Conservation (phyloP, 2,888 invertebrate species). For the Cephus nigrinus region DNA sequence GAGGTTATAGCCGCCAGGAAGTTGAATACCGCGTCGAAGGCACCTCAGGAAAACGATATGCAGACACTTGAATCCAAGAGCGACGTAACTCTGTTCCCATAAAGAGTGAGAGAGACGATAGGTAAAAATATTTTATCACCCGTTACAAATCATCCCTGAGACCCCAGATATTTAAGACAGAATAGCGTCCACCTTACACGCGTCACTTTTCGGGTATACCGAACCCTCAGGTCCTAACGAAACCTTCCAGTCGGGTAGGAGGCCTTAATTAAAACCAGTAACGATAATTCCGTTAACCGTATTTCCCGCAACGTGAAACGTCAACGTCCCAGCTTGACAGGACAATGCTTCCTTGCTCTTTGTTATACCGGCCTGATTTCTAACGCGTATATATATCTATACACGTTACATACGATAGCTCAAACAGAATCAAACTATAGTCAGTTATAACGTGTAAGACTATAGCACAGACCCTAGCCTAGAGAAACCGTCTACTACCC, state of each 20-base stretch:
- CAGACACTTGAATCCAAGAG: background rate
- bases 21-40: background rate
- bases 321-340: slow-evolving; percentile 33
- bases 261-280: slow-evolving; percentile 44
- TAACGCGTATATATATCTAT: background rate
- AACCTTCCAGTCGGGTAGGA: slow-evolving; percentile 44
- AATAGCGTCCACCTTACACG: background rate
- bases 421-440: background rate
- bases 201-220: background rate
- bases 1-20: background rate
- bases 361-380: background rate
- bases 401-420: background rate
- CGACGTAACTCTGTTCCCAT: background rate
- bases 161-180: background rate
- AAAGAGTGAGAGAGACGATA: background rate
- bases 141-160: background rate
- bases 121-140: background rate
- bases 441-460: too few relatives aligned
- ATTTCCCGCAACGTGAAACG: slow-evolving; percentile 31
- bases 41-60: background rate
- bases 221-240: slow-evolving; percentile 33
- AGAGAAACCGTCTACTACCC: background rate
- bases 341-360: slow-evolving; percentile 33
- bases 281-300: slow-evolving; percentile 47
- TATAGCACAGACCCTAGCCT: too few relatives aligned